Base-by-base conservation (phyloP, 2,113 vertebrate genomes). In the Heptranchias perlo region DNA sequence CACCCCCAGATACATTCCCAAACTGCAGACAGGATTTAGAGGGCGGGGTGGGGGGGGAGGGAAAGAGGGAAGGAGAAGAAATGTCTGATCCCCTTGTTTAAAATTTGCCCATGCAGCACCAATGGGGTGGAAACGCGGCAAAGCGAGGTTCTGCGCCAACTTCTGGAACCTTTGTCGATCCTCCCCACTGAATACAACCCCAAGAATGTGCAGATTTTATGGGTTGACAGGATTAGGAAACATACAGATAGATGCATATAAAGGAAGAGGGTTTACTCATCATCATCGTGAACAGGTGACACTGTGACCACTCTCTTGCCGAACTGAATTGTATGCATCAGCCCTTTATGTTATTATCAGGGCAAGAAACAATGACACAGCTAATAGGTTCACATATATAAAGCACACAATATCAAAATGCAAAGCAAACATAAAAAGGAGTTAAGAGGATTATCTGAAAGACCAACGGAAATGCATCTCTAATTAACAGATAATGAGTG, bases 361-460 rank as follows among this genome's bases (percentile, higher is more conserved):
- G 91, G 92, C 61, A 67, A 39, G 61, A 65, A 25, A 8, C 39
- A 65, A 21, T 94, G 92, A 44, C 58, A 49, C 23, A 39, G 18
- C n/a, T 64, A 64, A 94, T 64, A 62, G 52, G 58, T n/a, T 94
- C n/a, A 64, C 92, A 67, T 47, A 94, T 47, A 39, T 65, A 94
- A 47, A 39, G n/a, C n/a, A 25, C 35, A 23, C 18, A 49, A 47
- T 44, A 65, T 94, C 58, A 94, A 94, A 94, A 65, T 94, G 62
- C n/a, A 64, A 93, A 64, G 14, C 91, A 93, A 93, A 93, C n/a
- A 94, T 64, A 47, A 28, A 44, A 65, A 47, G 62, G 92, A 65
- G 7, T 94, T 94, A 47, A 94, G 44, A 94, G 61, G 91, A 94
- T 94, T 94, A 94, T 65, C 92, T 94, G 92, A 94, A 94, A 67